A percentile compares a stretch with the other conserved stretches of the same genome.
phyloP scores from a whole-genome alignment of 2,888 invertebrate species.

The Bugula neritina region DNA sequence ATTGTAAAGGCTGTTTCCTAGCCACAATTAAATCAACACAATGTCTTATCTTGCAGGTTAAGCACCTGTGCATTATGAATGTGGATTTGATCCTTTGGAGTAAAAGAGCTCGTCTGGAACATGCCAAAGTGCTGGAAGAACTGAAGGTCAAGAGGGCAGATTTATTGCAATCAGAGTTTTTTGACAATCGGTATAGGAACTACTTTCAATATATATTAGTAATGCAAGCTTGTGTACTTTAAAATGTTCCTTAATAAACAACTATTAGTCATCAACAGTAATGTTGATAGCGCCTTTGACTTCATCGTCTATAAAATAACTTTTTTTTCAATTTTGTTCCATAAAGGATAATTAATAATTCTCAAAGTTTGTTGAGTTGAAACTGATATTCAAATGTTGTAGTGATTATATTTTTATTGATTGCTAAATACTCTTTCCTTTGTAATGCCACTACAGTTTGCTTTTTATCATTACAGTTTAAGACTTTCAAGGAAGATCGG shows the following conservation, averaged over 20 bases:
- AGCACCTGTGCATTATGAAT: neutral
- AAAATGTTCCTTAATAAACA: too few relatives aligned
- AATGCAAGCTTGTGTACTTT: too few relatives aligned
- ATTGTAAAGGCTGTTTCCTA: too few relatives aligned
- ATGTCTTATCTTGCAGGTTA: too few relatives aligned
- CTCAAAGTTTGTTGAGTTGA: too few relatives aligned
- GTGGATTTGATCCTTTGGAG: slow-evolving; percentile 7
- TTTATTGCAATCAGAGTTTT: neutral
- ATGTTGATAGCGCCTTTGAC: neutral
- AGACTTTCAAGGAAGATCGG: slow-evolving; percentile 16
- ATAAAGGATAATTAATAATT: neutral
- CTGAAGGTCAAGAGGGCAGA: neutral
- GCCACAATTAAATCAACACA: too few relatives aligned
- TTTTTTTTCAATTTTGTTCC: neutral
- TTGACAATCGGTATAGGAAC: slow-evolving; percentile 11
- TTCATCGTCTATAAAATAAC: neutral
- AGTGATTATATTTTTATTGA: too few relatives aligned
- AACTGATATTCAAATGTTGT: too few relatives aligned
- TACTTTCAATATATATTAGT: too few relatives aligned
- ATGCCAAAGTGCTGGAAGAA: slow-evolving; percentile 4
- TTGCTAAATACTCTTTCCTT: too few relatives aligned
- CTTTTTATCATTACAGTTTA: too few relatives aligned
- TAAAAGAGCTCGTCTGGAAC: neutral
- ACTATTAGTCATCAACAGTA: neutral
- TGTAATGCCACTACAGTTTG: too few relatives aligned